Base-by-base conservation (phyloP, 1,140 invertebrate species). In the Drosophila varians region DNA sequence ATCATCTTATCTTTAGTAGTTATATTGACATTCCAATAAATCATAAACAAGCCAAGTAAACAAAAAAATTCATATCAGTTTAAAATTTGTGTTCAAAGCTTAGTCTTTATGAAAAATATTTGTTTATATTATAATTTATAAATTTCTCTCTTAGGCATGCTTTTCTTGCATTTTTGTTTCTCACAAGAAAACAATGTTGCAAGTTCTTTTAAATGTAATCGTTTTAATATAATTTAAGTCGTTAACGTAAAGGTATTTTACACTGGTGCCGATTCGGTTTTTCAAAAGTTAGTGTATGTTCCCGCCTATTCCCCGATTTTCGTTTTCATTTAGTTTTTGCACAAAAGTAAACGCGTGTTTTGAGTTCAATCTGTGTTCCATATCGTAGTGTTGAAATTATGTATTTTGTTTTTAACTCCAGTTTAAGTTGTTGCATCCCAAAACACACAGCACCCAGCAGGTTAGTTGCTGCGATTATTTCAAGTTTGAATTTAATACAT, bases 321-420 rank as follows among this genome's bases (percentile, higher is more conserved):
- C 21, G 46, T 66, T 12, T 25, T 51, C 23, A 14, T 48, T 25
- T 4, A 19, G 34, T 25, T 7, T 28, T 4, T 18, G 14, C 23
- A 43, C 7, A 8, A n/a, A 40, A 16, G 25, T 51, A 34, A 36
- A 9, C 64, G 64, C 47, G 64, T 31, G 60, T 64, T 52, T 45
- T 31, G 23, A 66, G 25, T 65, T 43, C 0, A 21, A 21, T 66
- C 3, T 34, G 60, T 66, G 26, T 66, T 16, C 1, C 18, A 42
- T 42, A 14, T 28, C 19, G 60, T 66, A 66, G 38, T 66, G 60
- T 40, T 16, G 19, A 18, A 49, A 47, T 11, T 28, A 53, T 53
- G 60, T 66, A 53, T 53, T 7, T 65, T 65, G 62, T 66, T 52
- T 26, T 31, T 66, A 52, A 65, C 55, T 18, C 60, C 54, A 52